phyloP scores from a whole-genome alignment of 2,888 invertebrate genomes.

The Leptinotarsa haldemani region DNA sequence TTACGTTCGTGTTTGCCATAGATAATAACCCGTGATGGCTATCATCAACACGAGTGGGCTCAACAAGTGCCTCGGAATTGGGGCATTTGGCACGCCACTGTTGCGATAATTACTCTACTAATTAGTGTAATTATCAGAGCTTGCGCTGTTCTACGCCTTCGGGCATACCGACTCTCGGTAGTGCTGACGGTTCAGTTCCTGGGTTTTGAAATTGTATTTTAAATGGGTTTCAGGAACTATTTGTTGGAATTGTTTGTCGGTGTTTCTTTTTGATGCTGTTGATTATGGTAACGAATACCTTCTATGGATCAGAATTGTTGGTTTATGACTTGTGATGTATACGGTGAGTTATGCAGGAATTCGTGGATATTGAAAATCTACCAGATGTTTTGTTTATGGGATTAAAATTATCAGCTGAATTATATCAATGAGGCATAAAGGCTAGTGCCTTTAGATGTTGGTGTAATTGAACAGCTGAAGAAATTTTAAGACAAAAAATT shows the following conservation, averaged over 20 bases:
- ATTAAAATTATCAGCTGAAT: no score
- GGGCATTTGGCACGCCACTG: slow-evolving; percentile 47
- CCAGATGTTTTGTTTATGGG: no score
- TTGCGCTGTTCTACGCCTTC: slow-evolving; percentile 36
- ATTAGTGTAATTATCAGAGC: slow-evolving; percentile 49
- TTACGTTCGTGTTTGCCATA: background rate
- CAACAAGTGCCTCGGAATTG: slow-evolving; percentile 47
- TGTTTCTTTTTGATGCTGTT: background rate
- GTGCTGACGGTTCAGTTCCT: slow-evolving; percentile 12
- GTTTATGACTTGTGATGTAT: background rate
- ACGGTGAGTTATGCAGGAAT: no score
- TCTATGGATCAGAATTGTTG: background rate
- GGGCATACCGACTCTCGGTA: slow-evolving; percentile 12
- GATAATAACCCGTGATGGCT: slow-evolving; percentile 32
- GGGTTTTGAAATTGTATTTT: slow-evolving; percentile 1
- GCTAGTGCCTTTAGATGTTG: no score
- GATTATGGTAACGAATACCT: background rate
- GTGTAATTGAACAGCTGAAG: no score
- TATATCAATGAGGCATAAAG: no score
- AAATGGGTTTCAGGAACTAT: slow-evolving; percentile 12
- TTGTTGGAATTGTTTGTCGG: slow-evolving; percentile 7
- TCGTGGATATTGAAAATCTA: no score
- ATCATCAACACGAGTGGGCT: slow-evolving; percentile 38
- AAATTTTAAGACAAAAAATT: no score
- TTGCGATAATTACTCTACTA: slow-evolving; percentile 47